phyloP scores from a whole-genome alignment of 2,797 vertebrate genomes.

The Otolemur crassicaudatus region DNA sequence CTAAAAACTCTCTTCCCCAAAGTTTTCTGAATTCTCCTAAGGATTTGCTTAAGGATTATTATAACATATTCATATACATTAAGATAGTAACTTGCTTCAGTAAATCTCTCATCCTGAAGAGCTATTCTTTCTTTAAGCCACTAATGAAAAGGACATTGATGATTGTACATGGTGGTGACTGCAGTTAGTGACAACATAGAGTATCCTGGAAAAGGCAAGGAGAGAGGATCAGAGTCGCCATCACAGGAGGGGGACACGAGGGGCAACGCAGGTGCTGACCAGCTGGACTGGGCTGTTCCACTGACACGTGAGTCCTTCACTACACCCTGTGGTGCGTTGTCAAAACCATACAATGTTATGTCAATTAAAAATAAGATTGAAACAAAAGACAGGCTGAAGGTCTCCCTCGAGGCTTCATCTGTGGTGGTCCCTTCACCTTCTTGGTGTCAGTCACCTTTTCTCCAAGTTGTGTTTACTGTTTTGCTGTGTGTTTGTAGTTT shows the following conservation, averaged over 20 bases:
- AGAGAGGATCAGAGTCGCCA: background rate
- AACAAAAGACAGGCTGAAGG: too few species aligned
- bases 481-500: background rate
- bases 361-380: background rate
- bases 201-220: too few species aligned
- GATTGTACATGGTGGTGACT: background rate
- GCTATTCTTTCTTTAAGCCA: background rate
- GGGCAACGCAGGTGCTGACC: background rate
- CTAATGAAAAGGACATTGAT: background rate
- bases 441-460: background rate
- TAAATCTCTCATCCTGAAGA: background rate
- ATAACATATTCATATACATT: background rate
- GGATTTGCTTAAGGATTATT: background rate
- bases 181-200: background rate
- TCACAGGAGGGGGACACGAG: too few species aligned
- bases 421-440: background rate
- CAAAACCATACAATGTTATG: background rate
- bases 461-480: background rate
- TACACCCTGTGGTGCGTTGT: background rate
- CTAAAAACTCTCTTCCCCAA: background rate
- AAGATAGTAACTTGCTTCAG: background rate
- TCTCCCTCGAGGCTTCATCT: background rate
- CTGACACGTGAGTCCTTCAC: background rate
- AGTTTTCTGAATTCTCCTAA: background rate
- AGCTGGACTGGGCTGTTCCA: background rate